phyloP scores from a whole-genome alignment of 2,797 vertebrate genomes.

The Lepidocolaptes lacrymiger region DNA sequence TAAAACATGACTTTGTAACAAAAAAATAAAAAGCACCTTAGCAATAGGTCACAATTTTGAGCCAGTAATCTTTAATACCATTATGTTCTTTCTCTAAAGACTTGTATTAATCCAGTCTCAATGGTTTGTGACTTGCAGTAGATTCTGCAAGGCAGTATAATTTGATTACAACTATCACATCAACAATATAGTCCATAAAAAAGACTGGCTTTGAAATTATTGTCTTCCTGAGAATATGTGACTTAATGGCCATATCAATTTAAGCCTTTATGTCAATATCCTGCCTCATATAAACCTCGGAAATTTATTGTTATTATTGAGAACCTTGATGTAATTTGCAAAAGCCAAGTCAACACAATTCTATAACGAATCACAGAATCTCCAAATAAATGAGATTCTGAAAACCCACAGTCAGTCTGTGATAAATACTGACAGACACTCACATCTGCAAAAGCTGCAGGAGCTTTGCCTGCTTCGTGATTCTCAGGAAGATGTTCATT shows the following conservation, averaged over 20 bases:
- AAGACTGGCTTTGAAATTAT: background rate
- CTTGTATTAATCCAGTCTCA: background rate
- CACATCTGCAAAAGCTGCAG: background rate
- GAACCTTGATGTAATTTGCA: conserved; percentile 8
- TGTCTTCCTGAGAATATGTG: background rate
- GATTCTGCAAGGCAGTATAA: background rate
- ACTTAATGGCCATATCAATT: background rate
- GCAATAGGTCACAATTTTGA: background rate
- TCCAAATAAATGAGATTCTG: background rate
- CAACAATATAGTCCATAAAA: background rate
- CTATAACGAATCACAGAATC: background rate
- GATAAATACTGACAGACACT: background rate
- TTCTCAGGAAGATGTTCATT: background rate
- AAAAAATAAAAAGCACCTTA: background rate
- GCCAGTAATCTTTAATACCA: background rate
- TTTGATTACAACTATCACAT: background rate
- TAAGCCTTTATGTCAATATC: background rate
- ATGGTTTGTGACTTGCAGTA: background rate
- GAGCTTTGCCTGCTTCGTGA: background rate
- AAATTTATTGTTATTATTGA: background rate
- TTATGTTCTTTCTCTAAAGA: background rate
- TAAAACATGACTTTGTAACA: background rate
- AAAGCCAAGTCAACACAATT: background rate
- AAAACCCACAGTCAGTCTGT: background rate
- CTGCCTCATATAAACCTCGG: background rate